Conservation (phyloP, 2,888 invertebrate species). For the Dryobota labecula region DNA sequence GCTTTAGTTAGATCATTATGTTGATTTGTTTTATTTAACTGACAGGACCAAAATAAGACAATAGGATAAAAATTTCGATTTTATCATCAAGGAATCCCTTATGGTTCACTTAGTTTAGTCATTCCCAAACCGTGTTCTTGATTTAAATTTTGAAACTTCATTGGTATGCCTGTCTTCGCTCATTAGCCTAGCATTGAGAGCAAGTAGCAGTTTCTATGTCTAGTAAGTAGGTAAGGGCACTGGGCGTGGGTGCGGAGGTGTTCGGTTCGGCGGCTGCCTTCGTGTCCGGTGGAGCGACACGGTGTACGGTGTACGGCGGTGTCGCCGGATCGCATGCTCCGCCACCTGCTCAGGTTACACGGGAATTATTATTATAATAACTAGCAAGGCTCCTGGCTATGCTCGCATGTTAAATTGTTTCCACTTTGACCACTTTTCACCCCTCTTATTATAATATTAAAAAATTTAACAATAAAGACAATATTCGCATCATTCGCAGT, state of each 20-base stretch:
- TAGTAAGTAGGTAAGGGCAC: background rate
- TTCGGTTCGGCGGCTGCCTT: constrained; percentile 50
- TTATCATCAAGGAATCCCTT: background rate
- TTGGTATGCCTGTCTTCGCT: background rate
- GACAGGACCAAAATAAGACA: background rate
- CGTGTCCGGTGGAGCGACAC: constrained; percentile 70
- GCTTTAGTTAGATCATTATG: background rate
- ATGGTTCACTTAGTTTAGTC: background rate
- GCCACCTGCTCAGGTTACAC: constrained; percentile 66
- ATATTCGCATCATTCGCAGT: background rate
- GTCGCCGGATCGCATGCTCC: constrained; percentile 73
- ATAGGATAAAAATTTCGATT: too few relatives aligned
- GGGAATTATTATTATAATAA: constrained; percentile 30
- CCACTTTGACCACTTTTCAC: background rate
- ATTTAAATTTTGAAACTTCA: background rate
- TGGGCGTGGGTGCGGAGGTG: constrained; percentile 27
- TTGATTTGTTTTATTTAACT: background rate
- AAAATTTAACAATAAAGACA: too few relatives aligned
- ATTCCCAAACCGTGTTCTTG: background rate
- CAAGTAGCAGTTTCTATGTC: background rate
- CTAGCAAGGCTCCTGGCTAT: background rate
- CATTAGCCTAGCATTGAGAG: background rate
- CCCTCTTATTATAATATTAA: too few relatives aligned
- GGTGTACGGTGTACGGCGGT: constrained; percentile 73
- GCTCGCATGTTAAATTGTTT: background rate